Evolutionary conservation across 2,113 vertebrate genomes (phyloP).

Genomic region (Talpa occidentalis): DNA sequence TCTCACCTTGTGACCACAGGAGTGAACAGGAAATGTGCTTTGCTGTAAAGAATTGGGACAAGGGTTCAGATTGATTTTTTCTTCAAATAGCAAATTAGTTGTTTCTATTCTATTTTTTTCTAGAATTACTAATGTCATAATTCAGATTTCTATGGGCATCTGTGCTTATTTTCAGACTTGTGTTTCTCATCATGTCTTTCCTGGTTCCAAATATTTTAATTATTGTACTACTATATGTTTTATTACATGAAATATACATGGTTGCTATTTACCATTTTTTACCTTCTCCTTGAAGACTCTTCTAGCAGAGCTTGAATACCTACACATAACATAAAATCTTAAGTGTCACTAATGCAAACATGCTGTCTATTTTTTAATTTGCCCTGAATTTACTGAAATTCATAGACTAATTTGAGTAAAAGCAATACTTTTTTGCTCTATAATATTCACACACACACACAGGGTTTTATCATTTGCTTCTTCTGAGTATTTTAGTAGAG

Average conservation of each 20-base stretch:
- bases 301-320: not conserved
- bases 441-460: not conserved
- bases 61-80: not conserved
- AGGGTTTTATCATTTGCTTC: not conserved
- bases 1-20: not conserved
- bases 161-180: not conserved
- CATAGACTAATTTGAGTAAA: not conserved
- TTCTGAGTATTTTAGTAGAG: not conserved
- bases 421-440: not conserved
- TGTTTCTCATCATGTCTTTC: not conserved
- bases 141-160: not conserved
- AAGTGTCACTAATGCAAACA: not conserved
- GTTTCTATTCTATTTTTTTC: not conserved
- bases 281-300: not conserved
- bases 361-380: not conserved
- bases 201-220: not conserved
- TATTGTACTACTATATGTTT: not conserved
- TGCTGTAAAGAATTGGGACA: not conserved
- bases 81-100: not conserved
- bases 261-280: not conserved
- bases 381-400: not conserved
- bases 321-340: not conserved
- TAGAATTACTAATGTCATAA: not conserved
- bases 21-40: not conserved
- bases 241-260: accelerated